Percentiles rank a stretch among this genome's conserved stretches.
Conservation (phyloP, 2,888 invertebrate species). For the Drosophila meridiana region DNA sequence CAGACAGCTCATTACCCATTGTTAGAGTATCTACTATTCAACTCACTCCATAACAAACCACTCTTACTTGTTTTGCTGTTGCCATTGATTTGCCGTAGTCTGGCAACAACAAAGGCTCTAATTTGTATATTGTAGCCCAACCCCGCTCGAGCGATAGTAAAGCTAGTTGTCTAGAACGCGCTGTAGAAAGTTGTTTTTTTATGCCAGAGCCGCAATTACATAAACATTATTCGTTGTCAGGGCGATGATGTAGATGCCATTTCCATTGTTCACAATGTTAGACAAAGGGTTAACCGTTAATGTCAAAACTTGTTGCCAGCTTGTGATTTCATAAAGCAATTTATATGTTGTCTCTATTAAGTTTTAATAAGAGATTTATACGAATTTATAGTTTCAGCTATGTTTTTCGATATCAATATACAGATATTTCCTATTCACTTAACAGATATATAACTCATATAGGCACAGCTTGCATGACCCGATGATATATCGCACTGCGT, state of each 20-base stretch:
- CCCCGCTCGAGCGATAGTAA: slow-evolving; percentile 10
- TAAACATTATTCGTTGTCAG: slow-evolving; percentile 61
- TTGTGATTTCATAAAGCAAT: not conserved
- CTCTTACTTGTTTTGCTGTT: slow-evolving; percentile 12
- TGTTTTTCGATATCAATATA: not conserved
- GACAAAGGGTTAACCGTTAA: slow-evolving; percentile 3
- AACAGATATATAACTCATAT: not conserved
- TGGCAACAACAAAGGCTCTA: slow-evolving; percentile 40
- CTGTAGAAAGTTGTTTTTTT: slow-evolving; percentile 46
- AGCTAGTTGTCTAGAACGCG: slow-evolving; percentile 26
- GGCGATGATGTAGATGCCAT: slow-evolving; percentile 3
- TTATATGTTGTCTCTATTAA: not conserved
- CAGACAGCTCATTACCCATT: not conserved
- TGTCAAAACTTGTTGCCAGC: not conserved
- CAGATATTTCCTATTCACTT: not conserved
- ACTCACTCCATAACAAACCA: not conserved
- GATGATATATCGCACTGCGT: slow-evolving; percentile 22
- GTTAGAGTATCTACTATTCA: not conserved
- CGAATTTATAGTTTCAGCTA: not conserved
- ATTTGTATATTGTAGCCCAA: slow-evolving; percentile 19
- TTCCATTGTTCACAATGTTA: slow-evolving; percentile 23
- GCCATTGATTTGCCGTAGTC: slow-evolving; percentile 10
- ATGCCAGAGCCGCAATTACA: slow-evolving; percentile 60
- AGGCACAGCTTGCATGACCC: slow-evolving; percentile 2
- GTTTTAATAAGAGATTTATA: not conserved